Evolutionary conservation across 2,888 invertebrate genomes (phyloP), one percentile per base, ranked within the genome.

Genomic region (Cactoblastis cactorum): DNA sequence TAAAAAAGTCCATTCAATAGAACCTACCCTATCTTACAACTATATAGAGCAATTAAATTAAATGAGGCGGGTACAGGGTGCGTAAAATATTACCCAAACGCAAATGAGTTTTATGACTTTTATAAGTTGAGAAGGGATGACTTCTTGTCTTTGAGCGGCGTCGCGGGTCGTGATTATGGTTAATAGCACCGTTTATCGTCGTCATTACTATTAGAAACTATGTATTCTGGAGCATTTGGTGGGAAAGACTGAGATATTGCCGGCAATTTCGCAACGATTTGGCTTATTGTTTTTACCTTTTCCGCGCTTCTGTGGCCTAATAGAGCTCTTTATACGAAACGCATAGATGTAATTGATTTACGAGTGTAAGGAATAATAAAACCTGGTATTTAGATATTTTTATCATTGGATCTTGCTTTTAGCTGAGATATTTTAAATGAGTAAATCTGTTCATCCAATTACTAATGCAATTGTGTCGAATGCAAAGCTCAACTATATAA

Each of bases 41-140:
- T n/a, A n/a, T n/a, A n/a, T 28, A 45, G 9, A 45, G 19, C 48
- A 33, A 52, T 45, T 32, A 34, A 24, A 49, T 45, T 33, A 15
- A 45, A 1, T 3, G n/a, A 32, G 35, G 34, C 12, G 41, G 17
- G 32, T 43, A 45, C 52, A 54, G 54, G 54, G 53, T 53, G 52
- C 37, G 51, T 58, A 49, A 57, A 56, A 50, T 57, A 58, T 50
- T 33, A 12, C 28, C 37, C 14, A 34, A 53, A 56, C 59, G 61
- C 54, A 71, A 81, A 79, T 69, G 76, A 78, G 74, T 81, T 81
- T 74, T 67, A 71, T 70, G 78, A 81, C 74, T 80, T 80, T 70
- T 73, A 69, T 65, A 74, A 74, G 69, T 71, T 71, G 63, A 60
- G 61, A 59, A 65, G 55, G 56, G 54, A 57, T 61, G 58, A 62